phyloP scores from a whole-genome alignment of 2,113 vertebrate genomes.

The Galbula dea region DNA sequence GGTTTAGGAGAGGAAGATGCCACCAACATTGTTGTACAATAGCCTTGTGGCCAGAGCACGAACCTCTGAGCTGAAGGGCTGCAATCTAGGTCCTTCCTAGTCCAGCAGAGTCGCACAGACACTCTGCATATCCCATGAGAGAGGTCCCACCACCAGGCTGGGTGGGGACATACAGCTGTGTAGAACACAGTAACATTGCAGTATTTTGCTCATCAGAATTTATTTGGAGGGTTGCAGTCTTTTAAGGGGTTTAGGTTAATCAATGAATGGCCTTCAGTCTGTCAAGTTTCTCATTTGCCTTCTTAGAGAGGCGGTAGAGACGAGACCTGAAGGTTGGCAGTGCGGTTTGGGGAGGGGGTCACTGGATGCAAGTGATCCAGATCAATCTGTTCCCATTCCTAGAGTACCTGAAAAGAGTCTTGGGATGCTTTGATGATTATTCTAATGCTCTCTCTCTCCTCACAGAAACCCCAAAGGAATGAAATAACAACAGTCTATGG shows the following conservation, averaged over 20 bases:
- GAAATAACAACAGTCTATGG: not conserved
- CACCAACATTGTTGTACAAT: not conserved
- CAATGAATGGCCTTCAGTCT: not conserved
- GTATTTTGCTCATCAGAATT: not conserved
- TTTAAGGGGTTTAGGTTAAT: not conserved
- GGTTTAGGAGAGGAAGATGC: not conserved
- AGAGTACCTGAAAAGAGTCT: not conserved
- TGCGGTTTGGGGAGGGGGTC: not conserved
- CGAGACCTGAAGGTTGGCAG: not conserved
- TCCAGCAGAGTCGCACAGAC: accelerated
- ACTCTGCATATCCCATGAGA: not conserved
- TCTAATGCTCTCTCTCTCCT: not conserved
- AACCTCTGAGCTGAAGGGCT: not conserved
- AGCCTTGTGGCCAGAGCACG: not conserved
- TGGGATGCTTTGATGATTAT: not conserved
- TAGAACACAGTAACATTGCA: not conserved
- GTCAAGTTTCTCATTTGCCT: not conserved
- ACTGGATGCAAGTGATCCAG: not conserved
- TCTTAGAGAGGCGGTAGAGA: not conserved
- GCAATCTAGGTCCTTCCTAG: no score
- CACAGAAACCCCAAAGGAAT: not conserved
- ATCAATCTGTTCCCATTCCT: not conserved
- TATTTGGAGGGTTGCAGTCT: not conserved
- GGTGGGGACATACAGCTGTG: accelerated
- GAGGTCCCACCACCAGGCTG: not conserved